Percentiles rank a stretch among this genome's conserved stretches.
Evolutionary conservation across 1,140 invertebrate genomes (phyloP).

Genomic region (Arctopsyche grandis): DNA sequence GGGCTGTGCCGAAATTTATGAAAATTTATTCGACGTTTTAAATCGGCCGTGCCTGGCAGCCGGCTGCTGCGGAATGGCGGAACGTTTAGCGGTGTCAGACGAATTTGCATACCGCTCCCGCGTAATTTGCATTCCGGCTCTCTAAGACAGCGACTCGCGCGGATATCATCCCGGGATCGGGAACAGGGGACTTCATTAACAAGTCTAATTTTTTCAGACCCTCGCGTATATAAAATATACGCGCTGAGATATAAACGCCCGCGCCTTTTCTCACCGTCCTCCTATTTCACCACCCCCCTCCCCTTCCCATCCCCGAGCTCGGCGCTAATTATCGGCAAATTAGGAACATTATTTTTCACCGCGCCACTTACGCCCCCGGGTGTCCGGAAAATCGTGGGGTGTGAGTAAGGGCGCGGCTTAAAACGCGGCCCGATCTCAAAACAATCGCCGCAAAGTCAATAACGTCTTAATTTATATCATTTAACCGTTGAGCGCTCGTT

Average conservation of each 20-base stretch:
- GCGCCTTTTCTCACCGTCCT: no score
- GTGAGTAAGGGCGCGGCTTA: background rate
- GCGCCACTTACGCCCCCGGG: background rate
- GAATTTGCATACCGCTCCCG: constrained; percentile 49
- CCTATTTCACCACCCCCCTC: no score
- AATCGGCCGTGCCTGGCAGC: constrained; percentile 42
- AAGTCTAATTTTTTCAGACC: constrained; percentile 54
- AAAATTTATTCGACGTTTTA: constrained; percentile 55
- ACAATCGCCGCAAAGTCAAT: constrained; percentile 11
- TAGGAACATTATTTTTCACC: constrained; percentile 45
- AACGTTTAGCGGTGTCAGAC: constrained; percentile 53
- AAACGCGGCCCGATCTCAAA: constrained; percentile 13
- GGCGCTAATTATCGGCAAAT: constrained; percentile 54
- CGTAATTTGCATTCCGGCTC: constrained; percentile 48
- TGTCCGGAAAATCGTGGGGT: background rate
- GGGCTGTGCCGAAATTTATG: constrained; percentile 44
- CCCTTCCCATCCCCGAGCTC: background rate
- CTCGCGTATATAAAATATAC: constrained; percentile 6
- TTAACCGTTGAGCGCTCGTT: constrained; percentile 1
- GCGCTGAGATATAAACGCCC: background rate
- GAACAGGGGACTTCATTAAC: constrained; percentile 45
- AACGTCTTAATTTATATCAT: constrained; percentile 27
- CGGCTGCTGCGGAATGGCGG: constrained; percentile 39
- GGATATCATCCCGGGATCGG: constrained; percentile 46
- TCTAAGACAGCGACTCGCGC: constrained; percentile 33